Evolutionary conservation across 2,888 invertebrate genomes (phyloP), one percentile per base, ranked within the genome.

Genomic region (Tenthredo notha): DNA sequence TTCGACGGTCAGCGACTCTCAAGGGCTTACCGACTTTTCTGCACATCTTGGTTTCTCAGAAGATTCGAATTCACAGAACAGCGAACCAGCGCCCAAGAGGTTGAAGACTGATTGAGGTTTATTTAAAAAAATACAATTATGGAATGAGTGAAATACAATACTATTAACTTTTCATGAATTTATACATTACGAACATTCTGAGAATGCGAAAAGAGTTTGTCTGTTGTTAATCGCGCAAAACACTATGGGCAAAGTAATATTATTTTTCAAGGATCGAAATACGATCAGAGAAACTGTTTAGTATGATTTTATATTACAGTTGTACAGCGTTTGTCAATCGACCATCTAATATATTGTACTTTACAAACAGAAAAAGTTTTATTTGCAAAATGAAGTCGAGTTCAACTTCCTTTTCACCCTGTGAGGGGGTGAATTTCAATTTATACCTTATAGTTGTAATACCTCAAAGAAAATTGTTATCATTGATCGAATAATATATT

Each of bases 31-130:
- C 43, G 98, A 98, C 88, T 97, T 97, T 91, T 97, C 97, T n/a
- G 95, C 96, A 29, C 96, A 97, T 91, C 95, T 97, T 95, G 97
- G 97, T 88, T 98, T 98, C 93, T 98, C 98, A 0, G 98, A 98
- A 93, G 98, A 98, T 92, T 98, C 98, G 15, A 98, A 98, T 94
- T 98, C 98, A 0, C 97, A 98, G 93, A 97, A 97, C 90, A 97
- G 97, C 92, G 97, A 97, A 90, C 96, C 96, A 84, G 95, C 96
- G 5, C 96, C 97, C 15, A 98, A 98, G 93, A 95, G 97, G 92
- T 94, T 97, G 94, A 97, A 97, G 95, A 96, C 96, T 91, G 97
- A 97, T 91, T 96, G 95, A 96, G 88, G 82, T 86, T 86, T 74
- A 80, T 58, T 54, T 21, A 21, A 47, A 29, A 1, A 50, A 4